Percentiles rank a stretch among this genome's conserved stretches.
Evolutionary conservation across 2,888 invertebrate species (phyloP).

Genomic region (Eurois occulta): DNA sequence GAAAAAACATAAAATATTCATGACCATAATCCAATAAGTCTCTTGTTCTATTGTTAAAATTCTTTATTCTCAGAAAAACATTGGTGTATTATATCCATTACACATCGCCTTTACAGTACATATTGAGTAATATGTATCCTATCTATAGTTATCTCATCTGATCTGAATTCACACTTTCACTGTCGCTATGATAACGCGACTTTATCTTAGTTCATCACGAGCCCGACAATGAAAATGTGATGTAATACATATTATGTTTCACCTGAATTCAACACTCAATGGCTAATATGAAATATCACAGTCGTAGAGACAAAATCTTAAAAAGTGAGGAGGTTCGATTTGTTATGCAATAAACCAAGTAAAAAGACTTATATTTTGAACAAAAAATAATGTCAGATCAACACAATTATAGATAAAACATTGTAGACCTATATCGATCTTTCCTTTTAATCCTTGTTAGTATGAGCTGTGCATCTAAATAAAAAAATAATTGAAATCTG

Average conservation of each 20-base stretch:
- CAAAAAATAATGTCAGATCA: neutral
- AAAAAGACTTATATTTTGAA: neutral
- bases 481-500: neutral
- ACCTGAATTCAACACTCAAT: slow-evolving; percentile 45
- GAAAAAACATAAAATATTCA: neutral
- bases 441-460: neutral
- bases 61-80: neutral
- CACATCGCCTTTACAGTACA: slow-evolving; percentile 53
- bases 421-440: neutral
- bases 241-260: slow-evolving; percentile 52
- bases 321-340: neutral
- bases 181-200: slow-evolving; percentile 52
- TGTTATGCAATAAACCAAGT: neutral
- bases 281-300: slow-evolving; percentile 6
- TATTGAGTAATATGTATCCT: slow-evolving; percentile 55
- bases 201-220: slow-evolving; percentile 47
- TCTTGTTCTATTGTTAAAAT: neutral
- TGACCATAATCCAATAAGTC: neutral
- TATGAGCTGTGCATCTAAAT: slow-evolving; percentile 6
- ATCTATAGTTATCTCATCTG: slow-evolving; percentile 57
- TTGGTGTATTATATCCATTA: slow-evolving; percentile 49
- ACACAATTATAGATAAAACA: no score
- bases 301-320: neutral
- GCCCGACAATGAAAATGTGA: slow-evolving; percentile 62
- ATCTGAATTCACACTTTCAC: slow-evolving; percentile 64